Conservation (phyloP, 2,888 invertebrate genomes). For the Mamestra brassicae region DNA sequence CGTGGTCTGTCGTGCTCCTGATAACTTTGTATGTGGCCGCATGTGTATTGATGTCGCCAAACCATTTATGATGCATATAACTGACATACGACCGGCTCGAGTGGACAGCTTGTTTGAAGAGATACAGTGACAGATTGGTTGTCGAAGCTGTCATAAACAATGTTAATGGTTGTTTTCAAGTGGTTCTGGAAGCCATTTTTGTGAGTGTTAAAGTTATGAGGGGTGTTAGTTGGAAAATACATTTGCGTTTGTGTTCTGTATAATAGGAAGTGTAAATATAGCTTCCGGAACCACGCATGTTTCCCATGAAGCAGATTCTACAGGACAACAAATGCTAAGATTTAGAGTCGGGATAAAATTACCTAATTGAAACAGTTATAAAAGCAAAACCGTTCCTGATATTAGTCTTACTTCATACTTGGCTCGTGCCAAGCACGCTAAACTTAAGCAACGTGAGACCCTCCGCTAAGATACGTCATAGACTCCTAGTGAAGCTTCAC, state of each 20-base stretch:
- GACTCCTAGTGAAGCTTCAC: conserved; percentile 30
- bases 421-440: conserved; percentile 14
- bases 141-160: not conserved
- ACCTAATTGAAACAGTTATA: not conserved
- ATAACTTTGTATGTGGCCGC: conserved; percentile 71
- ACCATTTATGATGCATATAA: conserved; percentile 60
- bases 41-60: conserved; percentile 64
- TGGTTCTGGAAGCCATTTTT: not conserved
- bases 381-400: not conserved
- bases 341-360: not conserved
- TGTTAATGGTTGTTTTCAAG: conserved; percentile 1
- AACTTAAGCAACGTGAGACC: conserved; percentile 6
- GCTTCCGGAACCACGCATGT: not conserved
- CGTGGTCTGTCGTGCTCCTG: conserved; percentile 64
- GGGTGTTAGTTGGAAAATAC: not conserved
- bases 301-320: not conserved
- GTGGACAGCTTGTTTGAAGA: conserved; percentile 38
- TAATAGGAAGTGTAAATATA: not conserved
- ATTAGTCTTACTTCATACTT: not conserved
- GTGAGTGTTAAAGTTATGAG: not conserved
- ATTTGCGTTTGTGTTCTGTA: not conserved
- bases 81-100: conserved; percentile 52
- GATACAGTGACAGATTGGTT: conserved; percentile 14
- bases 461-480: conserved; percentile 42
- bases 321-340: not conserved